Base-by-base conservation (phyloP, 1,140 invertebrate species). In the Bathynomus jamesi region DNA sequence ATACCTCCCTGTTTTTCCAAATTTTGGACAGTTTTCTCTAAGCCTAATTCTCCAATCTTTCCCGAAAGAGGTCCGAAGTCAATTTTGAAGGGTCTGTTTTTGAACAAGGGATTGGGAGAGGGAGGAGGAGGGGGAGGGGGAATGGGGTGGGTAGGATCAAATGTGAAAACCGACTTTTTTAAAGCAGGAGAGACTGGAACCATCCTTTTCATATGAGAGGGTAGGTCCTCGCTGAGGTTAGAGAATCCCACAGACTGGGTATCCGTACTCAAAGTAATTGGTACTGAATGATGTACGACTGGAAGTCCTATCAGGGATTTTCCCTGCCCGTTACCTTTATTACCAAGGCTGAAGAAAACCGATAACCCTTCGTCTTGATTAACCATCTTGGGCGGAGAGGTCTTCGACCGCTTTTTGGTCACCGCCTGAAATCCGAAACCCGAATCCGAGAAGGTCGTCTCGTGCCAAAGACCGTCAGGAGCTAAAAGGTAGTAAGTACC, bases 401-500 rank as follows among this genome's bases (percentile, higher is more conserved):
- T 21, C 29, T 28, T 11, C 8, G 69, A 62, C 13, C 32, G 40
- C 32, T 28, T 63, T 8, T 64, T 70, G 10, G 69, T 70, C 0
- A 70, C 62, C 0, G 69, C 69, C 21, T 65, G n/a, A 31, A 70
- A 70, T 4, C 69, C 69, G 31, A 30, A 65, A 3, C 69, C 69
- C 31, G 62, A 27, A 31, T 70, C 69, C 8, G 29, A 32, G 30
- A 64, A 70, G 21, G 40, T 65, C 3, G 69, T 70, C 30, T 70
- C 28, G 24, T 60, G 60, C 69, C 69, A 70, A 1, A 63, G 27
- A 3, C 69, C 69, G 53, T 70, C 69, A 27, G 69, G 62, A 8
- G 61, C 40, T n/a, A 70, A 25, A 4, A 70, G 61, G 64, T 64
- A 70, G 28, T 70, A 70, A 4, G 69, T 64, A 7, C 69, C 69